Evolutionary conservation across 2,888 invertebrate genomes (phyloP).

Genomic region (Mycalesis mineus): DNA sequence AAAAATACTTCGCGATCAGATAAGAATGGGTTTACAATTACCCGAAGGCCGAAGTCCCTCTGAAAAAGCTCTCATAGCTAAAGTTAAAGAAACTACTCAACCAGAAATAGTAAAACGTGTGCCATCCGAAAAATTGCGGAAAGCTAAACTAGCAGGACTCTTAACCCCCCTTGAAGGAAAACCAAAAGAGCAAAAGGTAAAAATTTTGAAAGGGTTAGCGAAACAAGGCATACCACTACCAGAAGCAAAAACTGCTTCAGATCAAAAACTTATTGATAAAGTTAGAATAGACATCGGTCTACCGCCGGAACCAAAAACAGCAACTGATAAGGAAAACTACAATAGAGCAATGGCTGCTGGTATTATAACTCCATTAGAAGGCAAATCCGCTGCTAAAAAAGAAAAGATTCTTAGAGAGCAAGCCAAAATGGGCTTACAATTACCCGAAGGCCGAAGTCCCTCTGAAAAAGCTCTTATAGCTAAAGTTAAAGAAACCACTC

Average conservation of each 20-base stretch:
- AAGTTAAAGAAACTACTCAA: constrained; percentile 25
- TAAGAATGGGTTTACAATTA: constrained; percentile 16
- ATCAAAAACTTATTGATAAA: constrained; percentile 35
- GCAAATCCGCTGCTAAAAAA: constrained; percentile 28
- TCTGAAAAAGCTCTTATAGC: constrained; percentile 34
- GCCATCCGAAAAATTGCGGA: constrained; percentile 30
- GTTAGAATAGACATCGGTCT: constrained; percentile 35
- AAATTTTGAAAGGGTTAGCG: constrained; percentile 32
- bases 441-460: constrained; percentile 30
- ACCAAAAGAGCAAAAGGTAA: constrained; percentile 34
- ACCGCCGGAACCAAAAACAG: constrained; percentile 32
- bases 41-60: constrained; percentile 24
- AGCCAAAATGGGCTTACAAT: constrained; percentile 29
- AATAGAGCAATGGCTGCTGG: constrained; percentile 35
- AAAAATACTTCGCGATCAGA: constrained; percentile 22
- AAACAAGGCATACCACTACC: constrained; percentile 36
- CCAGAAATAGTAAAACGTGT: constrained; percentile 32
- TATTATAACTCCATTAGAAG: constrained; percentile 23
- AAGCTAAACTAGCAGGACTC: constrained; percentile 28
- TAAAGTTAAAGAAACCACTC: constrained; percentile 23
- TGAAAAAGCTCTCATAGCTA: constrained; percentile 18
- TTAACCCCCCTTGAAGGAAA: constrained; percentile 35
- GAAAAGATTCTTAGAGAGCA: constrained; percentile 32
- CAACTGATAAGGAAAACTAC: constrained; percentile 24
- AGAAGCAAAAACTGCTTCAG: constrained; percentile 35